Percentiles rank a stretch among this genome's conserved stretches.
Conservation (phyloP, 1,140 invertebrate genomes). For the Cydia pomonella region DNA sequence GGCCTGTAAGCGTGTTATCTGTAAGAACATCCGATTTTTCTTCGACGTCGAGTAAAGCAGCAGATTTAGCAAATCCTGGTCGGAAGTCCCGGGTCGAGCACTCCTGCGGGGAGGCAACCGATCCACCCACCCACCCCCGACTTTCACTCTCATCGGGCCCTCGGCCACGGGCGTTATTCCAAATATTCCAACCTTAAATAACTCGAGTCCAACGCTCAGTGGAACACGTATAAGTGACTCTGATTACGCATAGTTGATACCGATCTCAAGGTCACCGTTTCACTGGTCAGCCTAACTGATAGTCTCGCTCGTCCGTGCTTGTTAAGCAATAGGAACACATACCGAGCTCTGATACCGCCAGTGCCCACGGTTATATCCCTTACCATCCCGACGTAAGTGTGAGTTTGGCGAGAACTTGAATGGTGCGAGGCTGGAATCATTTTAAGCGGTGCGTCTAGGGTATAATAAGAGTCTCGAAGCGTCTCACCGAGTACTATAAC, state of each 20-base stretch:
- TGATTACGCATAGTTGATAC: background rate
- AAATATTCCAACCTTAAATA: background rate
- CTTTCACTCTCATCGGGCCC: conserved; percentile 72
- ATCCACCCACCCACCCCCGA: conserved; percentile 66
- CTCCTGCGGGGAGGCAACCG: conserved; percentile 67
- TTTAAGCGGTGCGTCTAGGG: conserved; percentile 68
- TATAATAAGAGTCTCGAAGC: conserved; percentile 60
- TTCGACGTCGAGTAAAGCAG: conserved; percentile 63
- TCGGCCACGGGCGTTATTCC: background rate
- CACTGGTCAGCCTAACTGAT: background rate
- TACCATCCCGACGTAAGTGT: conserved; percentile 44
- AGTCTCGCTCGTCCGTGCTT: background rate
- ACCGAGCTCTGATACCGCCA: background rate
- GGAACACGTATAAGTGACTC: background rate
- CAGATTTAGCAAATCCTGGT: conserved; percentile 76
- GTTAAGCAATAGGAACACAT: background rate
- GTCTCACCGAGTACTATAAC: conserved; percentile 51
- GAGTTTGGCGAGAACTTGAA: conserved; percentile 52
- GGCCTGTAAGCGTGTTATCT: conserved; percentile 38
- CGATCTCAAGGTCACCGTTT: background rate
- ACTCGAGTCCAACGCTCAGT: background rate
- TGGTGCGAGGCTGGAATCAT: conserved; percentile 68
- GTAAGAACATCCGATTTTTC: conserved; percentile 46
- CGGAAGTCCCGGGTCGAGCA: conserved; percentile 73
- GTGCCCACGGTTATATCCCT: conserved; percentile 44